phyloP scores from a whole-genome alignment of 2,113 vertebrate genomes.

The Pseudorasbora parva region DNA sequence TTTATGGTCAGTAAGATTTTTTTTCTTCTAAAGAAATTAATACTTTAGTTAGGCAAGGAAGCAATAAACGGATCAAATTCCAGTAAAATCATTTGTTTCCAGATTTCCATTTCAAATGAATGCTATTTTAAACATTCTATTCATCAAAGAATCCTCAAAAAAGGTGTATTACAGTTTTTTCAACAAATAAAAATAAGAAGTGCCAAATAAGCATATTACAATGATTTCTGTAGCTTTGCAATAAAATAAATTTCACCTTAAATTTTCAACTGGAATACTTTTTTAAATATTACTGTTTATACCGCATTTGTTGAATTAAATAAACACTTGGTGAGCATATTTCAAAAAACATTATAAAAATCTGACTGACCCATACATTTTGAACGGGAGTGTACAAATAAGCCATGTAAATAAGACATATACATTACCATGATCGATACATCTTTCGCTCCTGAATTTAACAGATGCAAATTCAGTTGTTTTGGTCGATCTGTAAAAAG shows the following conservation, averaged over 20 bases:
- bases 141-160: background rate
- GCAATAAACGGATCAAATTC: background rate
- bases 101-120: background rate
- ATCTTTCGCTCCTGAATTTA: constrained; percentile 99
- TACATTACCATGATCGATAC: constrained; percentile 91
- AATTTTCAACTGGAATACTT: too few species aligned
- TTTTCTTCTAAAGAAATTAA: too few species aligned
- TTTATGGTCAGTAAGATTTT: background rate
- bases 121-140: background rate
- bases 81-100: background rate
- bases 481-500: constrained; percentile 90
- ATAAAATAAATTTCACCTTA: too few species aligned
- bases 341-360: background rate
- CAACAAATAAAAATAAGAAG: background rate
- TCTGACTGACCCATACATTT: background rate
- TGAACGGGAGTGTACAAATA: background rate
- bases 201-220: background rate
- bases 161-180: background rate
- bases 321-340: background rate
- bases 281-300: background rate
- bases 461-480: constrained; percentile 95
- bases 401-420: background rate
- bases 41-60: background rate
- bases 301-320: background rate
- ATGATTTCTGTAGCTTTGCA: too few species aligned